Percentiles rank a stretch among this genome's conserved stretches.
These are phyloP conservation scores for Atta texana DNA, from an alignment of 1,140 invertebrate genomes.

Conservation along the genomic window DNA sequence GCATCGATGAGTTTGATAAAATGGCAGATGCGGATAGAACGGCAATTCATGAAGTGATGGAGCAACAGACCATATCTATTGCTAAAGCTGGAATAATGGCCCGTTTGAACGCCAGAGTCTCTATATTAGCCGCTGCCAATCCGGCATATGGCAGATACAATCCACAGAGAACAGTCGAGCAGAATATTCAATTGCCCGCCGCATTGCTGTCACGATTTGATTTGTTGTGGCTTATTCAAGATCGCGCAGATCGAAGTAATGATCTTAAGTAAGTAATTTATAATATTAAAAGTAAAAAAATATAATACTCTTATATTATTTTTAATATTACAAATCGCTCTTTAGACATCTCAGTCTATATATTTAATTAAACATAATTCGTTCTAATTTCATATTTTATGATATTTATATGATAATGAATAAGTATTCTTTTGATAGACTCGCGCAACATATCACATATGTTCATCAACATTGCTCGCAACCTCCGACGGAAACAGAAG, in stretches of 20 bases:
- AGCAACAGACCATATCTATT: slow-evolving; percentile 99
- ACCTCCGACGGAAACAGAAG: slow-evolving; percentile 91
- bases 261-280: slow-evolving; percentile 90
- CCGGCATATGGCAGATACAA: slow-evolving; percentile 99
- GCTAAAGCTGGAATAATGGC: slow-evolving; percentile 99
- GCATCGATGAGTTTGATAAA: slow-evolving; percentile 99
- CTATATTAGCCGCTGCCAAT: slow-evolving; percentile 99
- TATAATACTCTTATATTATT: background rate
- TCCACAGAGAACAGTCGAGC: slow-evolving; percentile 96
- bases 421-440: slow-evolving; percentile 84
- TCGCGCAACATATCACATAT: slow-evolving; percentile 99
- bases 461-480: slow-evolving; percentile 97
- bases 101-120: slow-evolving; percentile 97
- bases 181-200: slow-evolving; percentile 99
- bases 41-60: slow-evolving; percentile 99
- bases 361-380: background rate
- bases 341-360: background rate
- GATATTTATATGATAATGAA: slow-evolving; percentile 9
- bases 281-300: background rate
- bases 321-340: background rate
- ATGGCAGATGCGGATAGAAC: slow-evolving; percentile 98
- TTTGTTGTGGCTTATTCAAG: slow-evolving; percentile 98
- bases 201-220: slow-evolving; percentile 99
- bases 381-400: slow-evolving; percentile 31
- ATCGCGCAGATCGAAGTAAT: slow-evolving; percentile 96